phyloP scores from a whole-genome alignment of 2,113 vertebrate species.

The Peromyscus californicus region DNA sequence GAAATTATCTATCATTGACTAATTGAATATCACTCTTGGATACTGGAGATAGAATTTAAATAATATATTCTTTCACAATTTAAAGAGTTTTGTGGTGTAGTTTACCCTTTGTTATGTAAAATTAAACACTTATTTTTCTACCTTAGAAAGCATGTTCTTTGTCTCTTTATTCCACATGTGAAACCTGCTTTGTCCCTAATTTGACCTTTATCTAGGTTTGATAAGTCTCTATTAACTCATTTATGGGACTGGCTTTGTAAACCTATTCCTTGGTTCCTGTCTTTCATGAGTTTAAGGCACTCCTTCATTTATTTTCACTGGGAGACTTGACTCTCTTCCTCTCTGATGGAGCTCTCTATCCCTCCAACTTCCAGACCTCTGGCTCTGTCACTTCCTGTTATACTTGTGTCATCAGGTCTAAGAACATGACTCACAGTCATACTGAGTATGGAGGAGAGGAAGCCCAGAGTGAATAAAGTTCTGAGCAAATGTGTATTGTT shows the following conservation, averaged over 20 bases:
- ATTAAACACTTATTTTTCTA: neutral
- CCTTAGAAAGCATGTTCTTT: neutral
- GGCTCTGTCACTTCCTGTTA: neutral
- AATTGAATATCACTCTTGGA: neutral
- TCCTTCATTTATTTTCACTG: neutral
- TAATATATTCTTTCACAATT: neutral
- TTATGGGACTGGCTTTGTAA: neutral
- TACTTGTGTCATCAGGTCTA: neutral
- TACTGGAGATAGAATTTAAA: neutral
- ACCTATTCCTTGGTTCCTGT: neutral
- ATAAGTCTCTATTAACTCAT: neutral
- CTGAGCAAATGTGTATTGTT: neutral
- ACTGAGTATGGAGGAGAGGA: neutral
- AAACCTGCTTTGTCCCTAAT: neutral
- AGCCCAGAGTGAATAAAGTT: neutral
- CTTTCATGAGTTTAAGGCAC: neutral
- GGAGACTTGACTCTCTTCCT: neutral
- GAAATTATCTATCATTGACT: neutral
- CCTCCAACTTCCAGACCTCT: neutral
- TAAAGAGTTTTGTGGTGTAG: neutral
- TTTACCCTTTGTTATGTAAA: neutral
- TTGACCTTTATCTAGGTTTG: neutral
- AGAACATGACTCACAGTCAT: neutral
- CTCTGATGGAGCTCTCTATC: neutral
- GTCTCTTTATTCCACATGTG: neutral